These are phyloP conservation scores for Nannospalax galili DNA, from an alignment of 2,113 vertebrate genomes.

Conservation along the genomic window DNA sequence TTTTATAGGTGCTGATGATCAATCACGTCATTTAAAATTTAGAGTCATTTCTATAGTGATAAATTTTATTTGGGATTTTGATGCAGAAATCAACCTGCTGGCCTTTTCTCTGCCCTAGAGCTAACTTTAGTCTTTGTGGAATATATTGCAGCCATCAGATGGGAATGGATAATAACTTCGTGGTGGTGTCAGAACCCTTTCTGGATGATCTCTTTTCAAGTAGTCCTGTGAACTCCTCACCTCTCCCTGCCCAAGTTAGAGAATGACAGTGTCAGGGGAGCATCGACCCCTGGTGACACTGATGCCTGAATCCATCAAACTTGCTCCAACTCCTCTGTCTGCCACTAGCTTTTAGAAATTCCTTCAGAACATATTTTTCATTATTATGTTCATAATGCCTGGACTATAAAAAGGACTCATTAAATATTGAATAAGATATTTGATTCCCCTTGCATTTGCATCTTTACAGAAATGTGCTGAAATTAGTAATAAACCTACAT, in stretches of 20 bases:
- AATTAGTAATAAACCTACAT: not conserved
- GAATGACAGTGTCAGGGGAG: too few species aligned
- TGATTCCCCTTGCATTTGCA: not conserved
- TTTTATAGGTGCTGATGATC: not conserved
- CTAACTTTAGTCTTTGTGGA: conserved; percentile 34
- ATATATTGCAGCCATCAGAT: conserved; percentile 28
- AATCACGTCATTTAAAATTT: not conserved
- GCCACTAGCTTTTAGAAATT: not conserved
- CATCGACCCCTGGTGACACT: not conserved
- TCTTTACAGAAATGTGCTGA: not conserved
- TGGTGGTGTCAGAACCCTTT: not conserved
- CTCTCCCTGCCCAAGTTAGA: not conserved
- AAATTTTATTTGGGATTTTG: conserved; percentile 18
- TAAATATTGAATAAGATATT: not conserved
- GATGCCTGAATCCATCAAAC: not conserved
- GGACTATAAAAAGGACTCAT: not conserved
- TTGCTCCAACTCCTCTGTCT: not conserved
- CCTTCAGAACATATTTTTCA: not conserved
- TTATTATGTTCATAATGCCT: not conserved
- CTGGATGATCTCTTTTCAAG: not conserved
- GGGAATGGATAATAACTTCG: not conserved
- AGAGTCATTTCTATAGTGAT: not conserved
- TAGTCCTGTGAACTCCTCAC: not conserved
- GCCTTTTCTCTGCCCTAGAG: not conserved
- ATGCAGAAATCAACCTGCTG: too few species aligned